Evolutionary conservation across 2,888 invertebrate species (phyloP).

Genomic region (Andrena camellia): DNA sequence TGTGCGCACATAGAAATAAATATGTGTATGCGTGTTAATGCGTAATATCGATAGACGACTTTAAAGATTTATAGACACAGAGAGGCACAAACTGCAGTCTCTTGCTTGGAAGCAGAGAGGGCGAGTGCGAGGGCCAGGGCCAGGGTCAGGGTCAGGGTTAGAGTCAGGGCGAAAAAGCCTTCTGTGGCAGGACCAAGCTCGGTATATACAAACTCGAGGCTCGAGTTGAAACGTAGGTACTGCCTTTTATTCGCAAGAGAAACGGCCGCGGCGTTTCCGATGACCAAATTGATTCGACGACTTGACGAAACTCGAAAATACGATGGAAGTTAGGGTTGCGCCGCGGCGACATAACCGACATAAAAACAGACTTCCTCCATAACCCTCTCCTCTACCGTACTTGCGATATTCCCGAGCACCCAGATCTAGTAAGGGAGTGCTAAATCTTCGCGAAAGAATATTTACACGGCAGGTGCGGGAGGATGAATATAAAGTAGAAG

Average conservation of each 20-base stretch:
- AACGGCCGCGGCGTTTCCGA: neutral
- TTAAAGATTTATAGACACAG: neutral
- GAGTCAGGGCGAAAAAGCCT: slow-evolving; percentile 2
- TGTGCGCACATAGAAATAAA: slow-evolving; percentile 38
- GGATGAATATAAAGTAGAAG: neutral
- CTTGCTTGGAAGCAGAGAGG: neutral
- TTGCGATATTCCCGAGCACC: slow-evolving; percentile 8
- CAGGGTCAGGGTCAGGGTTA: too few species aligned
- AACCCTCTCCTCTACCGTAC: slow-evolving; percentile 9
- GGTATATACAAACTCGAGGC: neutral
- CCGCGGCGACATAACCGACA: neutral
- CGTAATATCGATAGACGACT: neutral
- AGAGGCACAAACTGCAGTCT: neutral
- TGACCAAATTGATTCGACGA: neutral
- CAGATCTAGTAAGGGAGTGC: neutral
- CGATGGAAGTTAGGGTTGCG: neutral
- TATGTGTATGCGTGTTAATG: neutral
- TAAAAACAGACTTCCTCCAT: neutral
- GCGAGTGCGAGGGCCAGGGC: neutral
- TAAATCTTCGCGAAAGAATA: slow-evolving; percentile 30
- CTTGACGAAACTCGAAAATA: neutral
- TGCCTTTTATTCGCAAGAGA: too few species aligned
- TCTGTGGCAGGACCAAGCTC: neutral
- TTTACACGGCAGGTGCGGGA: slow-evolving; percentile 45
- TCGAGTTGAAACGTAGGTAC: too few species aligned